Conservation (phyloP, 2,888 invertebrate species). For the Apeira syringaria region DNA sequence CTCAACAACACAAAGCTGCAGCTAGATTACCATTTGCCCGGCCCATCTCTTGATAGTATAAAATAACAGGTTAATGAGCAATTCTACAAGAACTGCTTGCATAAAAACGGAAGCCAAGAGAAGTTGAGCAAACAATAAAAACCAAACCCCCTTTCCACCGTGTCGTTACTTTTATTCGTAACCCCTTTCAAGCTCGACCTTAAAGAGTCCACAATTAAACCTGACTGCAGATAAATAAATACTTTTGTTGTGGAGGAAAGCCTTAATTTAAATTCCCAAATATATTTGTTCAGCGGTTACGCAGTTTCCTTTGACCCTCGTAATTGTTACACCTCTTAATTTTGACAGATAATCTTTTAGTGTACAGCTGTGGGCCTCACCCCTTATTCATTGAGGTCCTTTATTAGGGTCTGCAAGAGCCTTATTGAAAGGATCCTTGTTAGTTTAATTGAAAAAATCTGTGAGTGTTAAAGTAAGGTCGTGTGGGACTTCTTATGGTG, state of each 20-base stretch:
- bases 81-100: too few relatives aligned
- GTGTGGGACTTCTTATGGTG: conserved; percentile 31
- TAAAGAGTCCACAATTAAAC: conserved; percentile 21
- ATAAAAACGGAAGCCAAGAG: background rate
- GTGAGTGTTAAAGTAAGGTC: conserved; percentile 49
- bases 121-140: conserved; percentile 7
- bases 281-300: conserved; percentile 22
- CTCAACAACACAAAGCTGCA: too few relatives aligned
- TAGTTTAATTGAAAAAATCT: conserved; percentile 60
- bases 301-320: conserved; percentile 22
- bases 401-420: conserved; percentile 20
- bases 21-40: too few relatives aligned
- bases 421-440: conserved; percentile 44
- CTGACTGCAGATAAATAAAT: conserved; percentile 22
- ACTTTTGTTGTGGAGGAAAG: conserved; percentile 21
- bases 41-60: too few relatives aligned
- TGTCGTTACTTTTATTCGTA: conserved; percentile 10
- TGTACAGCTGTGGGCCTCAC: conserved; percentile 14
- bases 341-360: conserved; percentile 35
- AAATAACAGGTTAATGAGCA: too few relatives aligned
- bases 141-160: conserved; percentile 1
- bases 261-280: conserved; percentile 25
- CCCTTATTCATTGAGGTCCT: conserved; percentile 18
- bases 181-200: conserved; percentile 4
- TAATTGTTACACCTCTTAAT: conserved; percentile 36